Conservation (phyloP, 1,140 invertebrate genomes). For the Tribolium madens region DNA sequence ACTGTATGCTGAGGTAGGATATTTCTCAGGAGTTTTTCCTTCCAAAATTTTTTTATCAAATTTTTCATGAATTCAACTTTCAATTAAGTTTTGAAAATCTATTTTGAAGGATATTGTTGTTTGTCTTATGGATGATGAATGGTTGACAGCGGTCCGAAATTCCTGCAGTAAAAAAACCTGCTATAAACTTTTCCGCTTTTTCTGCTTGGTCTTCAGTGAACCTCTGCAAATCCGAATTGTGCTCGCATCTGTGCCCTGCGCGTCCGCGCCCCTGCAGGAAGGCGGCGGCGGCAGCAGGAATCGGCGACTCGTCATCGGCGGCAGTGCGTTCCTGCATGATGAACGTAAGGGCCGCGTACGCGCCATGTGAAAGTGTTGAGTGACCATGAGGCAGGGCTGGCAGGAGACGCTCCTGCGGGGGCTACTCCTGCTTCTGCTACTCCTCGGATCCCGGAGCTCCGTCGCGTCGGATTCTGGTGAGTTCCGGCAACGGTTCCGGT, state of each 20-base stretch:
- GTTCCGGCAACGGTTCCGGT: neutral
- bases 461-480: conserved; percentile 35
- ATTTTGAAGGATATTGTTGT: conserved; percentile 1
- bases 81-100: neutral
- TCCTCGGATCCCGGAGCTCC: conserved; percentile 27
- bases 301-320: conserved; percentile 8
- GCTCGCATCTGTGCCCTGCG: conserved; percentile 28
- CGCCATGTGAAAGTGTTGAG: conserved; percentile 48
- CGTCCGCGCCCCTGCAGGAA: conserved; percentile 43
- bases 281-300: conserved; percentile 34
- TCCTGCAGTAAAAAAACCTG: no score
- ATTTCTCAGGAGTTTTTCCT: neutral
- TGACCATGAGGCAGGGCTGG: conserved; percentile 47
- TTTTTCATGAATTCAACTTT: no score
- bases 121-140: no score
- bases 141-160: neutral
- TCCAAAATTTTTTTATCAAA: neutral
- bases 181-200: neutral
- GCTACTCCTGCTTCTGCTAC: conserved; percentile 47
- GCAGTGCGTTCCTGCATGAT: conserved; percentile 49
- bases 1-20: neutral
- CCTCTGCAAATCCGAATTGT: neutral
- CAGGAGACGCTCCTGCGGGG: conserved; percentile 38
- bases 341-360: conserved; percentile 31
- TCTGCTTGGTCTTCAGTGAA: neutral